phyloP scores from a whole-genome alignment of 2,797 vertebrate genomes.

The Microcaecilia unicolor region DNA sequence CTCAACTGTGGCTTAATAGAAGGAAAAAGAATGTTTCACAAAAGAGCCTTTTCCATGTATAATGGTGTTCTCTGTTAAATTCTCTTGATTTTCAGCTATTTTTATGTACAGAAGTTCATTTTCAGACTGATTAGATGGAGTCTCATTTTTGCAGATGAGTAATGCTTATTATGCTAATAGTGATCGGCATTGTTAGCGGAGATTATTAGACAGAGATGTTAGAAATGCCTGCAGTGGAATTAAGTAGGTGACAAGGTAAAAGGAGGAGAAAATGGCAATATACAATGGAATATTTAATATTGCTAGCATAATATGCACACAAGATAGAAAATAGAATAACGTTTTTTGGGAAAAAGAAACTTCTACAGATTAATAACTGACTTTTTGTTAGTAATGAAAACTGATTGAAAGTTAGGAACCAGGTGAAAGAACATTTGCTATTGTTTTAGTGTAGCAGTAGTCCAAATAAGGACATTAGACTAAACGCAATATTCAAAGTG shows the following conservation, averaged over 20 bases:
- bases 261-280: slow-evolving; percentile 42
- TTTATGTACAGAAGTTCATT: slow-evolving; percentile 37
- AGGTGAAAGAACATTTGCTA: background rate
- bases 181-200: slow-evolving; percentile 48
- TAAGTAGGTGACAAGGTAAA: slow-evolving; percentile 51
- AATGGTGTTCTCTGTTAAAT: slow-evolving; percentile 3
- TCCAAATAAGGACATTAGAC: background rate
- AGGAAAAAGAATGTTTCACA: background rate
- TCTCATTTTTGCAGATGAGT: slow-evolving; percentile 48
- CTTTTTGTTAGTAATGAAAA: background rate
- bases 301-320: background rate
- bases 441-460: background rate
- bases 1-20: background rate
- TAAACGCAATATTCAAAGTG: background rate
- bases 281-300: slow-evolving; percentile 13
- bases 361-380: background rate
- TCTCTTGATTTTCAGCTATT: slow-evolving; percentile 24
- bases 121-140: slow-evolving; percentile 41
- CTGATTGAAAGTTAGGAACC: slow-evolving; percentile 1
- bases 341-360: too few relatives aligned
- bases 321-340: slow-evolving; percentile 8
- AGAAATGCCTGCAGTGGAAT: slow-evolving; percentile 45
- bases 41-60: background rate
- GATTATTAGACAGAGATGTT: slow-evolving; percentile 54
- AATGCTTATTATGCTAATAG: slow-evolving; percentile 50